These are phyloP conservation scores for Mastigias papua DNA, from an alignment of 30 jellyfish, hydroid and myxozoan genomes.

Conservation along the genomic window DNA sequence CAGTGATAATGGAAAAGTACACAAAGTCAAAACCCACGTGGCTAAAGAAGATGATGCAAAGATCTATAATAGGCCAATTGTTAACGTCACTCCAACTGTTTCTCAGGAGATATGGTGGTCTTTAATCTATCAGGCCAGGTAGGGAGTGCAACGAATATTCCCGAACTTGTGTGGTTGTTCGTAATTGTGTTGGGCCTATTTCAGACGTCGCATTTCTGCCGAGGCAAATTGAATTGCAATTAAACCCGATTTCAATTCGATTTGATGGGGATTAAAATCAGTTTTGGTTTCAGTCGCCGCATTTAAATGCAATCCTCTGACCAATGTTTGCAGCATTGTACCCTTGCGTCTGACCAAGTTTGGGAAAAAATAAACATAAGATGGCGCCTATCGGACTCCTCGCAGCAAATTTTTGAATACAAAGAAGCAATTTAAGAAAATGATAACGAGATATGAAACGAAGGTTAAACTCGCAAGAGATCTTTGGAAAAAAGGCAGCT, in stretches of 20 bases:
- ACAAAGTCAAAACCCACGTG: background rate
- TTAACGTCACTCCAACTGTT: background rate
- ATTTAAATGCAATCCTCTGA: background rate
- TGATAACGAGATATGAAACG: background rate
- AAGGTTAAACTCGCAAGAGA: background rate
- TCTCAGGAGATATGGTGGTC: background rate
- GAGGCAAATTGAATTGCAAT: background rate
- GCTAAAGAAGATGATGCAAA: background rate
- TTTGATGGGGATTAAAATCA: background rate
- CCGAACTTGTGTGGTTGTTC: background rate
- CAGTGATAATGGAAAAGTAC: background rate
- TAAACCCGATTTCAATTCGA: background rate
- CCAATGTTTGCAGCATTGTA: background rate
- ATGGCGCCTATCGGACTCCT: background rate
- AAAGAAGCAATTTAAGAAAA: background rate
- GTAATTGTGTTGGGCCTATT: background rate
- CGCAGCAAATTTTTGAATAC: background rate
- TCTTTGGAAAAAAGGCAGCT: background rate
- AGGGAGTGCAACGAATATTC: background rate
- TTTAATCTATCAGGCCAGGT: background rate
- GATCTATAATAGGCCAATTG: background rate
- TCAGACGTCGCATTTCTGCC: slow-evolving; percentile 1
- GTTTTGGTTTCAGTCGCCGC: background rate
- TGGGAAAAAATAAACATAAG: background rate
- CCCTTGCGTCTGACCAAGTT: slow-evolving; percentile 1